phyloP scores from a whole-genome alignment of 2,888 invertebrate species.

The Cloeon dipterum region DNA sequence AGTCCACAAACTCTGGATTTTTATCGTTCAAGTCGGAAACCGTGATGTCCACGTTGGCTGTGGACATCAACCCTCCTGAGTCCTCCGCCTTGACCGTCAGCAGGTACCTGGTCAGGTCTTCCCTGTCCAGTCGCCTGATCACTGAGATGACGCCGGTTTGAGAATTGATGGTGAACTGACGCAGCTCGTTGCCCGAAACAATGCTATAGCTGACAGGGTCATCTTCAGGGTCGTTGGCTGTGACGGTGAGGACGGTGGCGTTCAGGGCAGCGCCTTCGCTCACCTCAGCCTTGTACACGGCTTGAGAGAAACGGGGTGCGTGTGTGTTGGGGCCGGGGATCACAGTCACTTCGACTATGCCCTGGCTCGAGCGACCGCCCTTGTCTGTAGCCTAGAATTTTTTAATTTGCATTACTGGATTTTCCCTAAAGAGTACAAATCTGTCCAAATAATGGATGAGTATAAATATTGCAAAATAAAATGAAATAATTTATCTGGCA shows the following conservation, averaged over 20 bases:
- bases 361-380: conserved; percentile 58
- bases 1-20: conserved; percentile 65
- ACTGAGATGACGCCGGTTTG: conserved; percentile 76
- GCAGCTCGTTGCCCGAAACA: conserved; percentile 68
- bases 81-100: conserved; percentile 70
- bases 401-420: too few relatives aligned
- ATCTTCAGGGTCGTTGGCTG: conserved; percentile 74
- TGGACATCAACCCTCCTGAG: conserved; percentile 55
- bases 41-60: conserved; percentile 65
- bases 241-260: conserved; percentile 57
- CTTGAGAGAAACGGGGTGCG: conserved; percentile 57
- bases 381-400: conserved; percentile 36
- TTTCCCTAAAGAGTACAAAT: too few relatives aligned
- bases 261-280: conserved; percentile 77
- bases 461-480: too few relatives aligned
- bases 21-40: conserved; percentile 84
- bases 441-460: too few relatives aligned
- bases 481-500: conserved; percentile 1
- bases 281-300: conserved; percentile 68
- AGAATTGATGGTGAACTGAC: conserved; percentile 66
- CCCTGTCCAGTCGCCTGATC: conserved; percentile 62
- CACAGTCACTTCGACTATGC: conserved; percentile 64
- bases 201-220: conserved; percentile 70
- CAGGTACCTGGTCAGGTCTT: conserved; percentile 71
- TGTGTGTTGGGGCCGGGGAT: conserved; percentile 62